Evolutionary conservation across 2,888 invertebrate species (phyloP).

Genomic region (Eupithecia dodoneata): DNA sequence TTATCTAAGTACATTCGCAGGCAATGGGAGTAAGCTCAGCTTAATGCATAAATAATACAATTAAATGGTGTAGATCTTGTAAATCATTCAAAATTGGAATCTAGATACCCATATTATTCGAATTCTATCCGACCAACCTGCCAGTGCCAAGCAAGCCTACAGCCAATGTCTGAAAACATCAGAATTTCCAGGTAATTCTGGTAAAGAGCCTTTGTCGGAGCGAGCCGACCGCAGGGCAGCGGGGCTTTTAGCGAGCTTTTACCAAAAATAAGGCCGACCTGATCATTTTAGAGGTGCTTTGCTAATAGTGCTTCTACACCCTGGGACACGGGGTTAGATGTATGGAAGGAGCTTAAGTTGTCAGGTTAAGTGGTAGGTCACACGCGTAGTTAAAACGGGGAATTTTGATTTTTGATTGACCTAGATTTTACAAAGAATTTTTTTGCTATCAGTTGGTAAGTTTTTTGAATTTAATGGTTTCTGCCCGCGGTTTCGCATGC

Average conservation of each 20-base stretch:
- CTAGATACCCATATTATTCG: background rate
- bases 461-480: too few relatives aligned
- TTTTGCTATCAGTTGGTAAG: too few relatives aligned
- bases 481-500: too few relatives aligned
- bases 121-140: background rate
- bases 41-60: too few relatives aligned
- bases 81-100: background rate
- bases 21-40: too few relatives aligned
- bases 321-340: background rate
- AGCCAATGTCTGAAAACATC: background rate
- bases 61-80: too few relatives aligned
- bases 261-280: slow-evolving; percentile 22
- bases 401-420: too few relatives aligned
- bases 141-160: background rate
- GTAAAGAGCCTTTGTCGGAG: slow-evolving; percentile 23
- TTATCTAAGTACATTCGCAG: too few relatives aligned
- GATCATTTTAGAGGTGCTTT: slow-evolving; percentile 21
- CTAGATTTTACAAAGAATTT: too few relatives aligned
- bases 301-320: background rate
- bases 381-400: too few relatives aligned
- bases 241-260: slow-evolving; percentile 35
- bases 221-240: slow-evolving; percentile 26
- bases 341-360: too few relatives aligned
- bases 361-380: too few relatives aligned
- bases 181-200: slow-evolving; percentile 20